Evolutionary conservation across 2,797 vertebrate species (phyloP), one percentile per base, ranked within the genome.

Genomic region (Toxotes lorentzi): DNA sequence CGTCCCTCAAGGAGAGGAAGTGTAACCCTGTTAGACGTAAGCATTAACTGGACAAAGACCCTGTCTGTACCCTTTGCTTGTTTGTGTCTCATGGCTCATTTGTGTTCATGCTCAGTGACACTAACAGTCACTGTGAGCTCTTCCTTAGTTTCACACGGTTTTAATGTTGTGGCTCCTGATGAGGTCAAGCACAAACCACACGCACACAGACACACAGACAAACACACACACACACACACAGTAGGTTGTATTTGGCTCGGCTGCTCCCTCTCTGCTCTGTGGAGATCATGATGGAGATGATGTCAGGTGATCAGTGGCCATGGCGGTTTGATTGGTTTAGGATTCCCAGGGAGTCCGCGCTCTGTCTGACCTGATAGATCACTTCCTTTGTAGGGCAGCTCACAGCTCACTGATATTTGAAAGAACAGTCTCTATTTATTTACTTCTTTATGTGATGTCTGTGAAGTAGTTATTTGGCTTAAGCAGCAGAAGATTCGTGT

Each of bases 31-130:
- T 76, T 56, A 75, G 47, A 73, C 40, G 27, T 66, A 32, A 68
- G 38, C 69, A 23, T 74, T 61, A 62, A 63, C 75, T 53, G 54
- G 61, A 79, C 45, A 82, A 63, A 73, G 34, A 65, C 32, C 47
- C 16, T 48, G 58, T 68, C 58, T 73, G 51, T 53, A n/a, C 75
- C 47, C 60, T 78, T 40, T 47, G 34, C 85, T 79, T 79, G 56
- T 79, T 74, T 78, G 61, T 62, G 59, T 70, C 54, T 80, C 78
- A 70, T 27, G 45, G 62, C 71, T 86, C 79, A 73, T 87, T 83
- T 84, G 80, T 63, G 61, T 32, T 88, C 83, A 85, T 19, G 83
- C 83, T 90, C 48, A 41, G 24, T 77, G 82, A 83, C 56, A 47
- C 58, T 73, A 19, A 60, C 53, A 64, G 43, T 59, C 70, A 53